Evolutionary conservation across 2,888 invertebrate genomes (phyloP), one percentile per base, ranked within the genome.

Genomic region (Heliconius sara): DNA sequence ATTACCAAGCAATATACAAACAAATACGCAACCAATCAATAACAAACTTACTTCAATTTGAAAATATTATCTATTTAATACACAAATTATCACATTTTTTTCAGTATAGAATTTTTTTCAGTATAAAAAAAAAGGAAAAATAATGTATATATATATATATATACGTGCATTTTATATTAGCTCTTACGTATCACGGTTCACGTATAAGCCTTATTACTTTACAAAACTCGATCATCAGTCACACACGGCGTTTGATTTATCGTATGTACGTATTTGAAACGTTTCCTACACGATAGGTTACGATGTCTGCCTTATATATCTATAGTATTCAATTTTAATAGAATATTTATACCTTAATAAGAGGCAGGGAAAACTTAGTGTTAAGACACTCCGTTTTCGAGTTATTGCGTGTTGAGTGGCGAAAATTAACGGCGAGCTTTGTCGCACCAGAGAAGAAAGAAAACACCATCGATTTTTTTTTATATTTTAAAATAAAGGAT

Each of bases 231-330:
- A 83, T 87, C 87, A 89, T 89, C 89, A 89, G 87, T 86, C 84
- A 87, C 89, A 89, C 84, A 83, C 85, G 89, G 84, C 83, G 85
- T 81, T 81, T 88, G 89, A 89, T 89, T 89, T 89, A 89, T 89
- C 81, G 85, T 80, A 80, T 78, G 84, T 80, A 87, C 87, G 87
- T 82, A 81, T 83, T 82, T 79, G 78, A 82, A 82, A 82, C 83
- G 83, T 76, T 81, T 76, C 72, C 82, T 82, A 79, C 80, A 80
- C 77, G 80, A 80, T 82, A 76, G 82, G 79, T 77, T 76, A 57
- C 77, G 72, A 19, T 47, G 30, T 67, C 27, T 76, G n/a, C 22
- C 73, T 60, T 13, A 34, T 63, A 73, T 77, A 65, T 27, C 13
- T 76, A 65, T 80, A 79, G 75, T 77, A 81, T 78, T 78, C 73